phyloP scores from a whole-genome alignment of 2,888 invertebrate genomes.

The Coelopa pilipes region DNA sequence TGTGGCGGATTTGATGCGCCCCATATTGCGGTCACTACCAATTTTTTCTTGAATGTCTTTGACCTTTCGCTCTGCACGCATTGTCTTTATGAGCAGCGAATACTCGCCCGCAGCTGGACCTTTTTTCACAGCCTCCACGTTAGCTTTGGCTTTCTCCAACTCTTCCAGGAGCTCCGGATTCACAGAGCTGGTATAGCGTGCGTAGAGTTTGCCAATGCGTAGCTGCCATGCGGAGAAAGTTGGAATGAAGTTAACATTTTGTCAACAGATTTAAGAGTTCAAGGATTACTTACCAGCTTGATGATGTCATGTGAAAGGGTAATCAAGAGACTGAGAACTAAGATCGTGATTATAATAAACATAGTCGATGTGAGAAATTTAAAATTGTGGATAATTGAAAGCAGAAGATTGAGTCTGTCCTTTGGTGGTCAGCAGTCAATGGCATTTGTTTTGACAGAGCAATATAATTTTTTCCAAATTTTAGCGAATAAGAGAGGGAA shows the following conservation, averaged over 20 bases:
- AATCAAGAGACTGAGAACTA: constrained; percentile 49
- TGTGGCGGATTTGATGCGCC: constrained; percentile 49
- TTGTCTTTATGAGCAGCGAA: constrained; percentile 52
- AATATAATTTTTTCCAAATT: too few relatives aligned
- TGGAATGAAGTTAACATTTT: background rate
- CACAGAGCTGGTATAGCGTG: background rate
- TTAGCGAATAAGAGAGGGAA: too few relatives aligned
- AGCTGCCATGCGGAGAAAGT: constrained; percentile 38
- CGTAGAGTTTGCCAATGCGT: constrained; percentile 41
- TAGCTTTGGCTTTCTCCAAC: constrained; percentile 50
- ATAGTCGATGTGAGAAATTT: too few relatives aligned
- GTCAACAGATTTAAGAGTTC: background rate
- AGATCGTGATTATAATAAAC: constrained; percentile 50
- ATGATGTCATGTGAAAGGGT: constrained; percentile 49
- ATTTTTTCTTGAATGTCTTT: constrained; percentile 49
- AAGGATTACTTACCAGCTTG: constrained; percentile 49
- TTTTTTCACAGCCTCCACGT: constrained; percentile 49
- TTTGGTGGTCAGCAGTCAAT: too few relatives aligned
- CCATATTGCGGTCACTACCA: constrained; percentile 44
- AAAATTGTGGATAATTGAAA: too few relatives aligned
- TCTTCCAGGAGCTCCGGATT: constrained; percentile 42
- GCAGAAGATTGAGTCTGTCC: too few relatives aligned
- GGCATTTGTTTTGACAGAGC: too few relatives aligned
- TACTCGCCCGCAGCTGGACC: constrained; percentile 55
- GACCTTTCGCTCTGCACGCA: constrained; percentile 60